Base-by-base conservation (phyloP, 2,797 vertebrate genomes). In the Anomalospiza imberbis region DNA sequence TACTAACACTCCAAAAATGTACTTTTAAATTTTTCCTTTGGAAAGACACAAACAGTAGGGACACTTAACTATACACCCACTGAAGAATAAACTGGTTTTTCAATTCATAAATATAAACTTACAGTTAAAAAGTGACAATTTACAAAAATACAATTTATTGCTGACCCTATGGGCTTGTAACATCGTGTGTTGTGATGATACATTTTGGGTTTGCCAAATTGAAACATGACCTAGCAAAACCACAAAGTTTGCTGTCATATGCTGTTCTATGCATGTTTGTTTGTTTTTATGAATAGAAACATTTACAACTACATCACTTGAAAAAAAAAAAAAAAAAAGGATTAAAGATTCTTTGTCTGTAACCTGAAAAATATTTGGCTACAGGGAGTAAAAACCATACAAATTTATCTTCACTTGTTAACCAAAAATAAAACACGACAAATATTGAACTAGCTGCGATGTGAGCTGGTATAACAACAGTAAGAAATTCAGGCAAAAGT, bases 131-230 rank as follows among this genome's bases (percentile, higher is more conserved):
- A 97, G 91, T 78, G 92, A 94, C 87, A 54, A 90, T 90, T 97
- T 97, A 97, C 94, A 97, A 97, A 97, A 97, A 97, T 97, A 97
- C 91, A 85, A 95, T 97, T 97, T 97, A 97, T 97, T 97, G 97
- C 96, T 97, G 93, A 94, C 78, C 77, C 96, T 85, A 51, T 0
- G 61, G 94, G 85, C 66, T 92, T 63, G 74, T 79, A 93, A 94
- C 76, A 34, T 66, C 8, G 0, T 78, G 77, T 77, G 65, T 87
- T 8, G 32, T 82, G 76, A 89, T 63, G 40, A 3, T 29, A 75
- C 2, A 54, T 58, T 74, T 90, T 45, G 44, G 44, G 38, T 83
- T 86, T 0, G n/a, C 87, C 94, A 61, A 84, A 84, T 38, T 58
- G 93, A 88, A 91, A 86, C 83, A 53, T 58, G 75, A 96, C 76